These are phyloP conservation scores for Rhagoletis zephyria DNA, from an alignment of 1,140 invertebrate genomes.

Conservation along the genomic window DNA sequence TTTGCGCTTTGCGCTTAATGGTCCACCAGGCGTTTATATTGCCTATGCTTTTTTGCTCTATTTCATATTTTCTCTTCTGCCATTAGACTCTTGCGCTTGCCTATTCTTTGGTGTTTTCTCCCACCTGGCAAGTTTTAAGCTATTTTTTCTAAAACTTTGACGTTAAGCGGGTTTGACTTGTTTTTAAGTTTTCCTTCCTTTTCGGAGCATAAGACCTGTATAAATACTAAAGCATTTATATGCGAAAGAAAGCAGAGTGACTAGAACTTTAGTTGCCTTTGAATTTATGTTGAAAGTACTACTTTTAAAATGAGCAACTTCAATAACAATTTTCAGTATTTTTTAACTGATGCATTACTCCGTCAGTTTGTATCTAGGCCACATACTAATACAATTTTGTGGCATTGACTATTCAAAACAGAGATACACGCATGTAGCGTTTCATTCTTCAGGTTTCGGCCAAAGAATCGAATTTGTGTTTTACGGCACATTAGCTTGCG, in stretches of 20 bases:
- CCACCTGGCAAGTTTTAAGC: not conserved
- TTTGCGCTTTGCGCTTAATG: not conserved
- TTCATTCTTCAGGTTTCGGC: no score
- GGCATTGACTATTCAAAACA: no score
- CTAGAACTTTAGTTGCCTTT: not conserved
- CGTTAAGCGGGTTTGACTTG: constrained; percentile 23
- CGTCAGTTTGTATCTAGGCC: no score
- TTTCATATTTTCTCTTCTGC: not conserved
- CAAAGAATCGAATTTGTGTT: no score
- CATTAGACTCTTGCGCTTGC: not conserved
- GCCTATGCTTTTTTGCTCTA: not conserved
- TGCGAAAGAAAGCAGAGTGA: not conserved
- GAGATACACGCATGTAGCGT: no score
- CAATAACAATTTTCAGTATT: no score
- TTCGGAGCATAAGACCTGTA: not conserved
- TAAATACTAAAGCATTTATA: not conserved
- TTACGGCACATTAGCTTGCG: no score
- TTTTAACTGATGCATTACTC: no score
- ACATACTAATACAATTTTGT: no score
- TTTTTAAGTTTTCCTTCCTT: not conserved
- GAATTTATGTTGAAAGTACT: not conserved
- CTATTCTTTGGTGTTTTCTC: not conserved
- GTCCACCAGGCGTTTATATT: constrained; percentile 10
- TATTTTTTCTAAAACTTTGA: constrained; percentile 6
- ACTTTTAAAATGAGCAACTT: not conserved